phyloP scores from a whole-genome alignment of 2,888 invertebrate species.

The Torymus texanus region DNA sequence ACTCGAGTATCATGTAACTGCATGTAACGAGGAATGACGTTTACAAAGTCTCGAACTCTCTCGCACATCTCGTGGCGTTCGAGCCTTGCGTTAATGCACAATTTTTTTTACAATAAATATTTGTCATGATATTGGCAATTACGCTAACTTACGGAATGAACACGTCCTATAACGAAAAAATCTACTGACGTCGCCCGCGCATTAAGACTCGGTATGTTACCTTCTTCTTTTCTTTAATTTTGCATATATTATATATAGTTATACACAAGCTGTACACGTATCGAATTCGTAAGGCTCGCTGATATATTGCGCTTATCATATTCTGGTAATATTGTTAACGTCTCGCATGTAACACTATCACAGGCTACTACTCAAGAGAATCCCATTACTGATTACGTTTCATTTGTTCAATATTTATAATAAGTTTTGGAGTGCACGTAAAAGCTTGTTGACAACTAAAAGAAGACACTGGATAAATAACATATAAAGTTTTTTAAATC shows the following conservation, averaged over 20 bases:
- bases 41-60: slow-evolving; percentile 1
- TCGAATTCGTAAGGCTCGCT: slow-evolving; percentile 22
- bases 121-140: slow-evolving; percentile 20
- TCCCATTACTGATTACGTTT: background rate
- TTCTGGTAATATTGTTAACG: slow-evolving; percentile 17
- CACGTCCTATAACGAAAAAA: slow-evolving; percentile 23
- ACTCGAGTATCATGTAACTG: background rate
- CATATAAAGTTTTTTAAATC: no score
- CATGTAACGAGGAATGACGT: slow-evolving; percentile 31
- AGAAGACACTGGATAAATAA: no score
- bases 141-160: slow-evolving; percentile 27
- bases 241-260: slow-evolving; percentile 10
- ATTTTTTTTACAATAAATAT: slow-evolving; percentile 39
- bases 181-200: background rate
- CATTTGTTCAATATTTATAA: no score
- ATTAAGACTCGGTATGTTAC: background rate
- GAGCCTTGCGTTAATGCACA: background rate
- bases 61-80: background rate
- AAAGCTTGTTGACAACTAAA: no score
- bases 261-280: slow-evolving; percentile 43
- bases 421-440: no score
- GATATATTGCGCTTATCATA: slow-evolving; percentile 14
- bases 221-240: background rate
- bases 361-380: slow-evolving; percentile 39
- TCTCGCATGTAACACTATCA: slow-evolving; percentile 30